Evolutionary conservation across 2,113 vertebrate species (phyloP).

Genomic region (Cavia aperea): DNA sequence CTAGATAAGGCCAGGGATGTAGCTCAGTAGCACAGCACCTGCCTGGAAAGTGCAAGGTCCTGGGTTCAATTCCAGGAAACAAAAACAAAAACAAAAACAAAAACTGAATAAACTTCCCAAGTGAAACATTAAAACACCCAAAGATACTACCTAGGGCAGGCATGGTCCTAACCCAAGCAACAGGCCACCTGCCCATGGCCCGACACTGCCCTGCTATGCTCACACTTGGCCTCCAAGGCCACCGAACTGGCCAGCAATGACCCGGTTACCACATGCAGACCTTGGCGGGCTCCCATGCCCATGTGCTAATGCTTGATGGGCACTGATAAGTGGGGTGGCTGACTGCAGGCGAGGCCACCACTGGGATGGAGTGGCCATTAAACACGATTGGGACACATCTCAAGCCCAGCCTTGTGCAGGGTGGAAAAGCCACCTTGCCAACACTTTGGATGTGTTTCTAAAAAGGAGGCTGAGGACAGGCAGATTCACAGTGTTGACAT

Average conservation of each 20-base stretch:
- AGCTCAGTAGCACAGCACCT: too few species aligned
- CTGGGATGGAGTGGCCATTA: too few species aligned
- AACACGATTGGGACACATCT: not conserved
- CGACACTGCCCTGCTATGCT: accelerated
- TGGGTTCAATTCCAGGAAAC: too few species aligned
- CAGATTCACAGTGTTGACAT: accelerated
- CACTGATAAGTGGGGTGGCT: not conserved
- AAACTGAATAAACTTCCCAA: not conserved
- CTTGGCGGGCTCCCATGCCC: not conserved
- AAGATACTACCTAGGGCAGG: not conserved
- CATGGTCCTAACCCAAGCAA: accelerated
- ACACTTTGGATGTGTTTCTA: not conserved
- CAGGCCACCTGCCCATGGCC: not conserved
- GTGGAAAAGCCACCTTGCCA: not conserved
- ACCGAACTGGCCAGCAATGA: not conserved
- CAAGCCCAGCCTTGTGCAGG: not conserved
- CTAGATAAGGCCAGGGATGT: too few species aligned
- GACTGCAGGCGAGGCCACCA: not conserved
- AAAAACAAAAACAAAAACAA: too few species aligned
- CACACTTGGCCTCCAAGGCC: not conserved
- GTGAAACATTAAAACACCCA: not conserved
- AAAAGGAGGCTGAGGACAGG: not conserved
- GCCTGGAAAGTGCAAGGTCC: too few species aligned
- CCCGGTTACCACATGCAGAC: not conserved
- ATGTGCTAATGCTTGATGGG: too few species aligned